Percentiles rank a stretch among this genome's conserved stretches.
phyloP scores from a whole-genome alignment of 2,888 invertebrate species.

The Dicycla oo region DNA sequence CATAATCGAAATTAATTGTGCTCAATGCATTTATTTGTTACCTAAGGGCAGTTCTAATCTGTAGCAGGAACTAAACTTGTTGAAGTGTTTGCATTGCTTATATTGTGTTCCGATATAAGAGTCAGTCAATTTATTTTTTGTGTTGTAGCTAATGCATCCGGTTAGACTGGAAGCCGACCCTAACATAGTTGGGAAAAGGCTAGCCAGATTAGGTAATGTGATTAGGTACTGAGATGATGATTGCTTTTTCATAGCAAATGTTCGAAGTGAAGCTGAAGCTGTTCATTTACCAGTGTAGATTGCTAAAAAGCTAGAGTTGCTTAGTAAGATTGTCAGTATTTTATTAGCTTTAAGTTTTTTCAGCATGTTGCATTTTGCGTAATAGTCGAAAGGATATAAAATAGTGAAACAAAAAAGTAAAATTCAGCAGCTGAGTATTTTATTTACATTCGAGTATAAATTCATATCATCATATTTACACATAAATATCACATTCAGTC shows the following conservation, averaged over 20 bases:
- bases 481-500: conserved; percentile 90
- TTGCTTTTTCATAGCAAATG: neutral
- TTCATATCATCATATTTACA: conserved; percentile 83
- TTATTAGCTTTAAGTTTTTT: neutral
- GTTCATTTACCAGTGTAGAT: neutral
- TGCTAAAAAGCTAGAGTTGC: too few relatives aligned
- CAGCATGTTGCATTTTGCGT: neutral
- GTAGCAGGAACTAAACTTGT: conserved; percentile 47
- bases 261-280: neutral
- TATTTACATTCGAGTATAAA: conserved; percentile 88
- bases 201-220: conserved; percentile 7
- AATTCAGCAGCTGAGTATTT: conserved; percentile 88
- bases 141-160: conserved; percentile 17
- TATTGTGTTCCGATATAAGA: conserved; percentile 18
- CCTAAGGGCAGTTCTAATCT: conserved; percentile 51
- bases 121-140: conserved; percentile 12
- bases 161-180: too few relatives aligned
- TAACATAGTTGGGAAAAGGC: too few relatives aligned
- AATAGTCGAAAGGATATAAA: neutral
- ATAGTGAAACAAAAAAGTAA: conserved; percentile 67
- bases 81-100: conserved; percentile 22
- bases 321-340: too few relatives aligned
- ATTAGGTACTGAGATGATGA: neutral
- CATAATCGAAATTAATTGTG: conserved; percentile 70
- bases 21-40: conserved; percentile 64